A percentile compares a stretch with the other conserved stretches of the same genome.
These are phyloP conservation scores for Romanogobio albipinnatus DNA, from an alignment of 2,113 vertebrate species.

Conservation along the genomic window DNA sequence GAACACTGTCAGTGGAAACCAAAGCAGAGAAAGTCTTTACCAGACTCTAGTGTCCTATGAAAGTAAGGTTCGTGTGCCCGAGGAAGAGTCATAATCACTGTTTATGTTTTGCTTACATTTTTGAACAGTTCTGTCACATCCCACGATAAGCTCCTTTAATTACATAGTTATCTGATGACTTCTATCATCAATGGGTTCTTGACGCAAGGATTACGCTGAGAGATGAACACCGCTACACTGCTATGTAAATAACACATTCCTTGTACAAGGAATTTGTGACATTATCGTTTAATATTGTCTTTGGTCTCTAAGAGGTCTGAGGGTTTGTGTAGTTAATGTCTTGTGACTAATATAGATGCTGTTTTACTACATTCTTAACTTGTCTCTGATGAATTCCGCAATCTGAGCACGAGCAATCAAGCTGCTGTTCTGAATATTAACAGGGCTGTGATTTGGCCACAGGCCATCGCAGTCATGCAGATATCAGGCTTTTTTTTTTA, in stretches of 20 bases:
- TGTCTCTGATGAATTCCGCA: slow-evolving; percentile 2
- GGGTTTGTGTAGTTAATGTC: not conserved
- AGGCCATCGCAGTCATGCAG: not conserved
- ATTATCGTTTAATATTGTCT: slow-evolving; percentile 41
- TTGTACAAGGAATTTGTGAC: slow-evolving; percentile 37
- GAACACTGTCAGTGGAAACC: slow-evolving; percentile 46
- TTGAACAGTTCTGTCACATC: not conserved
- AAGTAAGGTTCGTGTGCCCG: slow-evolving; percentile 51
- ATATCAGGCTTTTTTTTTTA: not conserved
- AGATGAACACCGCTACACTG: slow-evolving; percentile 38
- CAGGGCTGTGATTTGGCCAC: not conserved
- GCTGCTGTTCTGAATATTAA: not conserved
- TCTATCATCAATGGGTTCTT: not conserved
- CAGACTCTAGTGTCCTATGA: slow-evolving; percentile 64
- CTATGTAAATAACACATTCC: slow-evolving; percentile 39
- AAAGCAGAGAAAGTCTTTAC: slow-evolving; percentile 62
- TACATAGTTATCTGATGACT: not conserved
- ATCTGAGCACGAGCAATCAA: not conserved
- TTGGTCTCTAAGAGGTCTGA: slow-evolving; percentile 40
- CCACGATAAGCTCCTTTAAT: slow-evolving; percentile 27
- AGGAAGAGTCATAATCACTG: slow-evolving; percentile 30
- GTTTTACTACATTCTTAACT: slow-evolving; percentile 21
- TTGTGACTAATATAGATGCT: slow-evolving; percentile 23
- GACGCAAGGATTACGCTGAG: not conserved
- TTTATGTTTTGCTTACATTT: not conserved